Percentiles rank a stretch among this genome's conserved stretches.
Conservation (phyloP, 2,888 invertebrate species). For the Pachliopta kotzebuea region DNA sequence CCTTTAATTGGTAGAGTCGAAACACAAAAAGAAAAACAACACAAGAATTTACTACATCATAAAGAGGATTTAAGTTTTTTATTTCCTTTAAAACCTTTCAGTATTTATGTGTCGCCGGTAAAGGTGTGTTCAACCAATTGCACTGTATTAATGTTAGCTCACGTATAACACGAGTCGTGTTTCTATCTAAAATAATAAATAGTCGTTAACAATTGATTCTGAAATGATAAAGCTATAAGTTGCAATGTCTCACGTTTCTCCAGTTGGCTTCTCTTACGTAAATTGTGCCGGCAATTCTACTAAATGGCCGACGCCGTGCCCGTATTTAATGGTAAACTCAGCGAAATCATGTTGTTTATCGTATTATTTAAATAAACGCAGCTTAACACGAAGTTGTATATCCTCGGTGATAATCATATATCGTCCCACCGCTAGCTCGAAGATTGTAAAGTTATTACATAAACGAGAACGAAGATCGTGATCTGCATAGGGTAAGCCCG, state of each 20-base stretch:
- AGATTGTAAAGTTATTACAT: constrained; percentile 42
- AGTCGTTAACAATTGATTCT: constrained; percentile 13
- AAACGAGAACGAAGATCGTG: constrained; percentile 44
- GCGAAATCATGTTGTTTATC: constrained; percentile 16
- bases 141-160: constrained; percentile 12
- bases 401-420: constrained; percentile 20
- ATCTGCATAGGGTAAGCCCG: constrained; percentile 40
- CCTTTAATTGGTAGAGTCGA: constrained; percentile 7
- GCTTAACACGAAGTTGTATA: constrained; percentile 11
- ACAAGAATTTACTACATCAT: constrained; percentile 4
- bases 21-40: constrained; percentile 3
- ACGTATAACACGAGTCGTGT: constrained; percentile 1
- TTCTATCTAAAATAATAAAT: constrained; percentile 23
- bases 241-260: constrained; percentile 14
- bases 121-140: constrained; percentile 3
- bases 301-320: constrained; percentile 4
- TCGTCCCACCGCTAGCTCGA: constrained; percentile 33
- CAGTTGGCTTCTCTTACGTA: constrained; percentile 13
- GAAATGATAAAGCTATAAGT: constrained; percentile 15
- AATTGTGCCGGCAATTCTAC: constrained; percentile 11
- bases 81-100: constrained; percentile 1
- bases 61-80: constrained; percentile 1
- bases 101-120: constrained; percentile 12
- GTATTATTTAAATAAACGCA: constrained; percentile 22
- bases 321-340: constrained; percentile 6